Conservation (phyloP, 2,888 invertebrate species). For the Lamellibrachia satsuma region DNA sequence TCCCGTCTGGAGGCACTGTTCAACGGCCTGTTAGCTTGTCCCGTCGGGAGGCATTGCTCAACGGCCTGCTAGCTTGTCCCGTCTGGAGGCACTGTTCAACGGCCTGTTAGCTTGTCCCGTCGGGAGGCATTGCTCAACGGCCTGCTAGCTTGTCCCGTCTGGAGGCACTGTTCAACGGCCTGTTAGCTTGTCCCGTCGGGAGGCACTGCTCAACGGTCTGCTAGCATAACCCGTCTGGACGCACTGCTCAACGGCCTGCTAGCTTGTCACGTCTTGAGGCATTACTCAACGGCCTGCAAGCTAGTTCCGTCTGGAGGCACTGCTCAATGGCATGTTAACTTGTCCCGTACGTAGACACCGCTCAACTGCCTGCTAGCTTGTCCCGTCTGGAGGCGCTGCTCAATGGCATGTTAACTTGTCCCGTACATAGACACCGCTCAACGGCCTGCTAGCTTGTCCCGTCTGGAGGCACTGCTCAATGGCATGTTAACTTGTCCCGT, state of each 20-base stretch:
- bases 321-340: neutral
- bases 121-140: neutral
- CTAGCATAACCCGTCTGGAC: too few relatives aligned
- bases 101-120: neutral
- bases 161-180: neutral
- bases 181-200: neutral
- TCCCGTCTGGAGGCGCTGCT: neutral
- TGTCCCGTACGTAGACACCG: neutral
- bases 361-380: neutral
- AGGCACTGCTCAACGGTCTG: neutral
- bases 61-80: too few relatives aligned
- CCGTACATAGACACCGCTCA: neutral
- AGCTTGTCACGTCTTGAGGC: neutral
- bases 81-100: neutral
- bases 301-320: too few relatives aligned
- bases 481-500: too few relatives aligned
- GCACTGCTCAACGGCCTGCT: neutral
- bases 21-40: too few relatives aligned
- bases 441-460: neutral
- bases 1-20: too few relatives aligned
- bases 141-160: too few relatives aligned
- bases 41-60: too few relatives aligned
- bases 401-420: too few relatives aligned
- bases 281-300: too few relatives aligned
- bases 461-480: neutral